Base-by-base conservation (phyloP, 2,113 vertebrate genomes). In the Mixornis gularis region DNA sequence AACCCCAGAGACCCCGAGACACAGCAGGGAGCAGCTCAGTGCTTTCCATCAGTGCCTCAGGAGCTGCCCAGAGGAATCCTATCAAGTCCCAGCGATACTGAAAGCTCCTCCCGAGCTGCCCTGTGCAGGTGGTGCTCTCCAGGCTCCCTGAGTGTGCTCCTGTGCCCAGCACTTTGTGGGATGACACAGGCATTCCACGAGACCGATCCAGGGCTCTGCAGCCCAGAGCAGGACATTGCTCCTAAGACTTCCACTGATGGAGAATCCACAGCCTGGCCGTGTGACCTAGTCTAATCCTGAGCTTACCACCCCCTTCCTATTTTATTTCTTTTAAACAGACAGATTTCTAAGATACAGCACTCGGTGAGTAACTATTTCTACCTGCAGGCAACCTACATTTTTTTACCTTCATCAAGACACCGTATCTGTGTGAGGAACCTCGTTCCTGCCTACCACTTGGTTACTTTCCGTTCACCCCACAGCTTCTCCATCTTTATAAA, bases 331-430 rank as follows among this genome's bases (percentile, higher is more conserved):
- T 25, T 4, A 4, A 36, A 30, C 49, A 55, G 88, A 94, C 60
- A 90, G 3, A 26, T 58, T 76, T 77, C 87, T 93, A 94, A 85
- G 79, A 78, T 55, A 86, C 4, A 93, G 92, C 85, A 89, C 91
- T 85, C 2, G 0, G 59, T 15, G 70, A 94, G 66, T 59, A 92
- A 94, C 95, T 94, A 94, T 66, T 93, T 79, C 90, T 95, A 85
- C 7, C 70, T 56, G 71, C 64, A 91, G 72, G 68, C 90, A 88
- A 89, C 46, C 90, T 93, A 86, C 63, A 13, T 70, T 46, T 89
- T 89, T 92, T 92, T 38, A 93, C 69, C 92, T 95, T 92, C 88
- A 88, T 46, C 63, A 66, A 76, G 71, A 92, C 82, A 78, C 56
- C 1, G 0, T 40, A 20, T 60, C 70, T 87, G 86, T 69, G 62